phyloP scores from a whole-genome alignment of 2,797 vertebrate genomes.

The Cygnus olor region DNA sequence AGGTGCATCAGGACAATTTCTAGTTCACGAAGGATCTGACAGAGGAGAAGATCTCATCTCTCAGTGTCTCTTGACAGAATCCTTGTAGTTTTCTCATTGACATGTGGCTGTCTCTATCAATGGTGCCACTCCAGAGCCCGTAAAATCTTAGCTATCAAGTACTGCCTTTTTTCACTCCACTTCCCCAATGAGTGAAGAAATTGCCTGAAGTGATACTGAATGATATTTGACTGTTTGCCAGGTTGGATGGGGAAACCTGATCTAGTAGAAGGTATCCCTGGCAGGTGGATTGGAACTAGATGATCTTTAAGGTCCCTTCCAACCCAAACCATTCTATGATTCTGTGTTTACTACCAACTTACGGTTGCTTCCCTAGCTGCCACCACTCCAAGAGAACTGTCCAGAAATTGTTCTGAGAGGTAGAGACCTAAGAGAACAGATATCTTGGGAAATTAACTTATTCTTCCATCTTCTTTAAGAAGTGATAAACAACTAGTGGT shows the following conservation, averaged over 20 bases:
- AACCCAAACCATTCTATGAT: background rate
- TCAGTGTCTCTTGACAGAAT: background rate
- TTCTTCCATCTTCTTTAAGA: background rate
- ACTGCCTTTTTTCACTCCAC: background rate
- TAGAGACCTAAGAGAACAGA: background rate
- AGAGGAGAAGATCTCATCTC: background rate
- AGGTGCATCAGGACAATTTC: background rate
- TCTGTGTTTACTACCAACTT: background rate
- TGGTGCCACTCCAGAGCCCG: background rate
- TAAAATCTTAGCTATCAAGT: background rate
- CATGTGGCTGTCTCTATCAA: background rate
- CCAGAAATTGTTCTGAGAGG: background rate
- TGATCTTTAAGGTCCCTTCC: background rate
- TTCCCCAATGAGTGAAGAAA: background rate
- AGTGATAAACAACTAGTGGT: background rate
- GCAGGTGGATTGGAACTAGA: background rate
- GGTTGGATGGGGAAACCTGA: background rate
- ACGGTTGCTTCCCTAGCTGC: fast-evolving
- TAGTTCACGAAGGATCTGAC: background rate
- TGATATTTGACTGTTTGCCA: background rate
- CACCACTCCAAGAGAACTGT: background rate
- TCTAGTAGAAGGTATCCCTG: background rate
- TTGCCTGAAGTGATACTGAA: background rate
- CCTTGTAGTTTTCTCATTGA: background rate
- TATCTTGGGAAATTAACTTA: background rate